A percentile compares a stretch with the other conserved stretches of the same genome.
Conservation (phyloP, 2,888 invertebrate species). For the Meloe dianella region DNA sequence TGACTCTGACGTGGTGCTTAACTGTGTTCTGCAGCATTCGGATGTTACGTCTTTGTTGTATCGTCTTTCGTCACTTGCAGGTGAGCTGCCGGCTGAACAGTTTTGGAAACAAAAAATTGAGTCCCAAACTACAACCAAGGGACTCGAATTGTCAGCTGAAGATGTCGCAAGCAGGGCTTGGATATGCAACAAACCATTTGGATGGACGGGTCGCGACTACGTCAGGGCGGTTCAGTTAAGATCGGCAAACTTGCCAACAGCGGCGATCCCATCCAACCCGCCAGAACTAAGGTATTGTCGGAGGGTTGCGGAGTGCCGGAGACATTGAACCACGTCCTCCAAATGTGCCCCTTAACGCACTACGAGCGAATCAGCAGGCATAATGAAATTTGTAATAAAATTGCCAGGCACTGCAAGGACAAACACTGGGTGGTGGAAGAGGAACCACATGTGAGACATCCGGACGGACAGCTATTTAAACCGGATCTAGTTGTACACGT, state of each 20-base stretch:
- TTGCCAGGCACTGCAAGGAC: conserved; percentile 15
- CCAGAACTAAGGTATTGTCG: conserved; percentile 15
- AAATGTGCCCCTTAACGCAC: conserved; percentile 30
- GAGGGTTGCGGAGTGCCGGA: conserved; percentile 6
- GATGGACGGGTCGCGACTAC: conserved; percentile 42
- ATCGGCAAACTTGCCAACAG: conserved; percentile 22
- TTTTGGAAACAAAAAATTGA: conserved; percentile 18
- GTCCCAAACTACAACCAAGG: conserved; percentile 19
- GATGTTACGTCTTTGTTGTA: neutral
- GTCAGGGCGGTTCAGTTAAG: conserved; percentile 29
- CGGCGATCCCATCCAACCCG: conserved; percentile 18
- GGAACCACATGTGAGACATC: conserved; percentile 29
- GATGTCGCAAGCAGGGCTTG: conserved; percentile 31
- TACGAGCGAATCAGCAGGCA: conserved; percentile 30
- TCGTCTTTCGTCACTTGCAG: neutral
- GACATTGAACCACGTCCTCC: conserved; percentile 24
- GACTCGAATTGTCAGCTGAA: conserved; percentile 24
- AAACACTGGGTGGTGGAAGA: conserved; percentile 20
- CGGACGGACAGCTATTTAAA: conserved; percentile 26
- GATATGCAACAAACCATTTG: conserved; percentile 24
- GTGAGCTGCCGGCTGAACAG: conserved; percentile 10
- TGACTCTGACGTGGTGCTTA: too few species aligned
- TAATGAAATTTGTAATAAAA: conserved; percentile 17
- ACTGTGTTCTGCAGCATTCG: neutral
- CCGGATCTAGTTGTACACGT: conserved; percentile 32